These are phyloP conservation scores for Glandiceps talaboti DNA, from an alignment of 53 echinoderm and acorn worm species.

Conservation along the genomic window DNA sequence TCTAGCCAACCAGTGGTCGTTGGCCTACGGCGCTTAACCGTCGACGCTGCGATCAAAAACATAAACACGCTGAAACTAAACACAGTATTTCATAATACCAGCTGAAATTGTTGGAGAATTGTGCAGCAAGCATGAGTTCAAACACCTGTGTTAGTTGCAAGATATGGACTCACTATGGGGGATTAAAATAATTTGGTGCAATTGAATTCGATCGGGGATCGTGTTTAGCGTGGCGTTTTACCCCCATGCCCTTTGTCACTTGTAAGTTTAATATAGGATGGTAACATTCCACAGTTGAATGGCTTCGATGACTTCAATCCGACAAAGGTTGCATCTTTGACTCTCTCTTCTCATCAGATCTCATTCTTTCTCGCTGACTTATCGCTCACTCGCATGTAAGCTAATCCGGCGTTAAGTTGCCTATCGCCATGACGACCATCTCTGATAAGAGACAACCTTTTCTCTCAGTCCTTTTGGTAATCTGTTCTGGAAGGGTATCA, in stretches of 20 bases:
- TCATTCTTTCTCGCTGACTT: neutral
- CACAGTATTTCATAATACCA: neutral
- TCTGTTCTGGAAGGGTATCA: neutral
- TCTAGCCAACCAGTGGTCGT: too few relatives aligned
- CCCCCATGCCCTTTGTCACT: neutral
- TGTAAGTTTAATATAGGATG: neutral
- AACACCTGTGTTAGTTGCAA: neutral
- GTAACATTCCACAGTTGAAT: neutral
- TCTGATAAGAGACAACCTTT: neutral
- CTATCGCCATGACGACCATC: conserved; percentile 1
- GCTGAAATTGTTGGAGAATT: neutral
- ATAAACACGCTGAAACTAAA: neutral
- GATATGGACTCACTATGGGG: neutral
- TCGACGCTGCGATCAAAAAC: neutral
- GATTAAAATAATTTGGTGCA: neutral
- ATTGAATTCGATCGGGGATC: neutral
- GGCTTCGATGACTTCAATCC: conserved; percentile 42
- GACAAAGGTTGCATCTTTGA: conserved; percentile 13
- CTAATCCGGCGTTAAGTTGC: neutral
- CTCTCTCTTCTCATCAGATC: neutral
- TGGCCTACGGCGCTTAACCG: neutral
- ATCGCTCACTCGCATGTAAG: neutral
- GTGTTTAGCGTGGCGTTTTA: neutral
- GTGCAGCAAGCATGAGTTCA: neutral
- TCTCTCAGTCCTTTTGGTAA: neutral